Base-by-base conservation (phyloP, 2,797 vertebrate species). In the Uromys caudimaculatus region DNA sequence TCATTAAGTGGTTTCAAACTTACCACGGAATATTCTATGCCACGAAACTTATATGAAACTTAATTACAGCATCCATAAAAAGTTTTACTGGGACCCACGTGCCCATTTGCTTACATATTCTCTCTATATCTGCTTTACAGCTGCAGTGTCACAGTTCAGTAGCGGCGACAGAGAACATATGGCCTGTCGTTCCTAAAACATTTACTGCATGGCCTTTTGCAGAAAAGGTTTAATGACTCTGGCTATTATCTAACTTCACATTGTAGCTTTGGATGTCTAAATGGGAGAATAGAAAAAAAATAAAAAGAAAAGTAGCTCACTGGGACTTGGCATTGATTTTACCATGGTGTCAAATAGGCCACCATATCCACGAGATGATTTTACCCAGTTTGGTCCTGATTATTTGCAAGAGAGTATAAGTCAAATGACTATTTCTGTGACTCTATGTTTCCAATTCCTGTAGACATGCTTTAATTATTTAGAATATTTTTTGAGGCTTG, bases 401-500 rank as follows among this genome's bases (percentile, higher is more conserved):
- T 44, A 58, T 91, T 71, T 93, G 52, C 23, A 85, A 95, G 85
- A 91, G 19, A 92, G 13, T 21, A 52, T n/a, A 38, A n/a, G 29
- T 47, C 52, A n/a, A 83, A n/a, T 8, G 71, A 60, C 92, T 41
- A 38, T 76, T 93, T 44, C 19, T 35, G 11, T 89, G 77, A 67
- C 29, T 86, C 44, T 27, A 4, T 44, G 50, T 62, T 62, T 10
- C 64, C 83, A 73, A 90, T 69, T 64, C 58, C 38, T 44, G 73
- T 41, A 84, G 93, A 89, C 94, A 85, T 60, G 69, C 41, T 86
- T 96, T 32, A 83, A 95, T 96, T 95, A 95, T 90, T 95, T 62
- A 91, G 27, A 94, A 73, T 73, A 0, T 54, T 23, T 52, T 62
- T 67, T 71, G 47, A 54, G 64, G 11, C 35, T 19, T 54, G 84